These are phyloP conservation scores for Drosophila nigromelanica DNA, from an alignment of 1,140 invertebrate species.

Conservation along the genomic window DNA sequence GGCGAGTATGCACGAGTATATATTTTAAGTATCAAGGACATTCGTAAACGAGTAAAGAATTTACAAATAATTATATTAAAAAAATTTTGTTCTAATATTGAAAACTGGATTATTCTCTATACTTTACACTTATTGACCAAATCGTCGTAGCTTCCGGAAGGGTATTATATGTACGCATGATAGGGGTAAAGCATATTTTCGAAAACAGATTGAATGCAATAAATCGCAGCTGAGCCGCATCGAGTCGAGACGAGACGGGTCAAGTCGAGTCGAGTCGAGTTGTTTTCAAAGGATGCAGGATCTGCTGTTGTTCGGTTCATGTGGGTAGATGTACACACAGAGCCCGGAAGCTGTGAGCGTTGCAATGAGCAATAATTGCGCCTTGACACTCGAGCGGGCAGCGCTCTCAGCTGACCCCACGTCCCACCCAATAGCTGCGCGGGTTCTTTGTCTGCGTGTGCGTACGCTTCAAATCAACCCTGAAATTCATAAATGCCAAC, in stretches of 20 bases:
- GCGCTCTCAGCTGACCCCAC: conserved; percentile 12
- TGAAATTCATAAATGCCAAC: conserved; percentile 53
- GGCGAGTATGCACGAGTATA: too few species aligned
- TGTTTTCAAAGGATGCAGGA: conserved; percentile 18
- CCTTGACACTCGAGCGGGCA: conserved; percentile 56
- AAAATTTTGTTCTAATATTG: too few species aligned
- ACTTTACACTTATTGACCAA: background rate
- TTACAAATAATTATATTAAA: too few species aligned
- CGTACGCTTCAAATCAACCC: conserved; percentile 64
- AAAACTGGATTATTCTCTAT: too few species aligned
- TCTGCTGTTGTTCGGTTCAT: conserved; percentile 5
- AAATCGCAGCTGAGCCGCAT: conserved; percentile 55
- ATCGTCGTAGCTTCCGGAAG: background rate
- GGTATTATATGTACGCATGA: background rate
- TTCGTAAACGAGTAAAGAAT: too few species aligned
- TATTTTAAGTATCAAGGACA: too few species aligned
- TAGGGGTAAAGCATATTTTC: conserved; percentile 15
- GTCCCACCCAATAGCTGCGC: background rate
- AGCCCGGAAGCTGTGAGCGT: conserved; percentile 20
- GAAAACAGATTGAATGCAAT: conserved; percentile 62
- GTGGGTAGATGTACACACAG: background rate
- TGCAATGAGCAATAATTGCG: conserved; percentile 71
- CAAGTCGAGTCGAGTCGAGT: conserved; percentile 4
- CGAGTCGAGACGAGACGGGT: conserved; percentile 5
- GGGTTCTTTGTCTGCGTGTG: conserved; percentile 1